A percentile compares a stretch with the other conserved stretches of the same genome.
These are phyloP conservation scores for Meles meles DNA, from an alignment of 2,113 vertebrate genomes.

Conservation along the genomic window DNA sequence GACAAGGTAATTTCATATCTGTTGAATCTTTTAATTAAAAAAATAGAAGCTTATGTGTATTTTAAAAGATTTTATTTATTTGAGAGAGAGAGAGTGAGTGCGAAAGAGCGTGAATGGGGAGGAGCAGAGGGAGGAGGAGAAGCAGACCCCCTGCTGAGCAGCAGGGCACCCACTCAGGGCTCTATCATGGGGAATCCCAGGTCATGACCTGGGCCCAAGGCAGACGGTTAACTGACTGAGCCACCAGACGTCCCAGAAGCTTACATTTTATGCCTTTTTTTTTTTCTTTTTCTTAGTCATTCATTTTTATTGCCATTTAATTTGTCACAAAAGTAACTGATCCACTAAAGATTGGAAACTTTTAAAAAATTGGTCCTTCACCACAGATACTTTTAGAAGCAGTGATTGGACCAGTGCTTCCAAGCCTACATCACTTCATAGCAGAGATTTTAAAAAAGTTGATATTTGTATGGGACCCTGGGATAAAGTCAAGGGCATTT, in stretches of 20 bases:
- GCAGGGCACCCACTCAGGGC: too few relatives aligned
- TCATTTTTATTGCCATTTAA: background rate
- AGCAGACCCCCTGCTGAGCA: too few relatives aligned
- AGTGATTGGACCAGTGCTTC: background rate
- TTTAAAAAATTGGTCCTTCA: background rate
- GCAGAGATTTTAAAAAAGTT: background rate
- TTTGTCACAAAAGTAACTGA: background rate
- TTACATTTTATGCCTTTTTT: background rate
- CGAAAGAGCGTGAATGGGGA: too few relatives aligned
- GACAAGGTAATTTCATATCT: background rate
- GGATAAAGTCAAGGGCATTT: background rate
- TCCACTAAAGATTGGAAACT: background rate
- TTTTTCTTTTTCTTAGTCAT: background rate
- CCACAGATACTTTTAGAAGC: background rate
- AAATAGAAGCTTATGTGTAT: background rate
- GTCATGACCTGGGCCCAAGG: too few relatives aligned
- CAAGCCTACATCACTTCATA: background rate
- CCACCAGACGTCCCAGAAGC: too few relatives aligned
- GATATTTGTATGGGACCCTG: background rate
- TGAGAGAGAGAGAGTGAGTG: too few relatives aligned
- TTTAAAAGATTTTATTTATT: too few relatives aligned
- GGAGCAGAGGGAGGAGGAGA: too few relatives aligned
- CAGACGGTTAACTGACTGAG: too few relatives aligned
- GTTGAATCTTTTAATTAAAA: background rate
- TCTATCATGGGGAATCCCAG: too few relatives aligned